phyloP scores from a whole-genome alignment of 2,888 invertebrate genomes.

The Hetaerina titia region DNA sequence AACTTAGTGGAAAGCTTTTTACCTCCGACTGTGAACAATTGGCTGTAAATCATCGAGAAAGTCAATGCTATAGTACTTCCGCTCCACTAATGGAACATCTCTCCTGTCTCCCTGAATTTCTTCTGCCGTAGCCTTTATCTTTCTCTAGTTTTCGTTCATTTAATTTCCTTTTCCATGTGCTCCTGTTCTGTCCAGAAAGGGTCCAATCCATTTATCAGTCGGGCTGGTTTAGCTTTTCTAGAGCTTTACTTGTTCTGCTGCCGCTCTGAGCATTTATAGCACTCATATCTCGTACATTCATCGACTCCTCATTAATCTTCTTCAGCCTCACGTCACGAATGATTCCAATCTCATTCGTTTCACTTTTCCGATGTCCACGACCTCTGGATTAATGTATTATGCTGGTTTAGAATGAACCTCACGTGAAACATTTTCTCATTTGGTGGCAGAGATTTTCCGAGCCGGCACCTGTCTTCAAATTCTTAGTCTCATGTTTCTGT shows the following conservation, averaged over 20 bases:
- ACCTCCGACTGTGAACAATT: neutral
- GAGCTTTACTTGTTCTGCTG: neutral
- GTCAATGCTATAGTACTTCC: neutral
- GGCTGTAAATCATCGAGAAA: neutral
- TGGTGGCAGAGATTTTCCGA: too few relatives aligned
- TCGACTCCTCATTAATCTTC: conserved; percentile 24
- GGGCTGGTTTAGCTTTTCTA: neutral
- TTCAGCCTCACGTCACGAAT: neutral
- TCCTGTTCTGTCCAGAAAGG: neutral
- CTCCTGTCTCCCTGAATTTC: neutral
- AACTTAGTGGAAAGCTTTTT: neutral
- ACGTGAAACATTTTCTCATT: neutral
- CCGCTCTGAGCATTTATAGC: neutral
- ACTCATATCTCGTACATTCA: neutral
- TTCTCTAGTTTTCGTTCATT: neutral
- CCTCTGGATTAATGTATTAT: neutral
- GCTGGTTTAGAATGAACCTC: neutral
- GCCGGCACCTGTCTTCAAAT: too few relatives aligned
- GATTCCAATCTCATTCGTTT: neutral
- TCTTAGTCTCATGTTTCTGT: too few relatives aligned
- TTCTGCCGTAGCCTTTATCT: neutral
- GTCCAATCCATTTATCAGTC: conserved; percentile 23
- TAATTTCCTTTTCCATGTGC: neutral
- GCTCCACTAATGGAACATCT: neutral
- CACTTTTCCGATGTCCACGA: neutral